Percentiles rank a stretch among this genome's conserved stretches.
Evolutionary conservation across 2,113 vertebrate species (phyloP).

Genomic region (Ageneiosus marmoratus): DNA sequence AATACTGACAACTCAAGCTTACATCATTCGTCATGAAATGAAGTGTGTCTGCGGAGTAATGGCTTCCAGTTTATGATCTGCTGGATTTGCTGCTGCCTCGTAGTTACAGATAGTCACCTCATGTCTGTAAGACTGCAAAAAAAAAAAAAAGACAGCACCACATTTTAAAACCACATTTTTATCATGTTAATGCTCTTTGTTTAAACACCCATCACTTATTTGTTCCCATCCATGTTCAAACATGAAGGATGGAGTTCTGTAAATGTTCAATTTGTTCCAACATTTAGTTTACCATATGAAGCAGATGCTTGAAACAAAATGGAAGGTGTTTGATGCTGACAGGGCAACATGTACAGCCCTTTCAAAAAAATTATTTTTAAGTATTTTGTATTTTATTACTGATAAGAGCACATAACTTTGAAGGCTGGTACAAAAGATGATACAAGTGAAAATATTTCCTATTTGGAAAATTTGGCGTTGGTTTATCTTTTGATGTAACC

Average conservation of each 20-base stretch:
- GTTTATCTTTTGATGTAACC: neutral
- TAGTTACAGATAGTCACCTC: conserved; percentile 97
- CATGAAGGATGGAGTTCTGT: neutral
- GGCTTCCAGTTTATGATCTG: conserved; percentile 87
- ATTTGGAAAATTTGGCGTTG: neutral
- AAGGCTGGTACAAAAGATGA: neutral
- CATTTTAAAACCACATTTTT: neutral
- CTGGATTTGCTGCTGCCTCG: conserved; percentile 89
- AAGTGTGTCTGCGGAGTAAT: conserved; percentile 89
- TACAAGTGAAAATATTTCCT: neutral
- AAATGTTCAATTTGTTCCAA: neutral
- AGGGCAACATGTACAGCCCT: neutral
- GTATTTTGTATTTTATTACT: neutral
- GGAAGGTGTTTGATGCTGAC: neutral
- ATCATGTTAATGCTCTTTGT: neutral
- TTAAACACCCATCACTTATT: neutral
- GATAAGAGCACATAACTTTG: neutral
- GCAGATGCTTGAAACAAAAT: neutral
- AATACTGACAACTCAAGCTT: conserved; percentile 35
- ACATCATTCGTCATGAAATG: conserved; percentile 78
- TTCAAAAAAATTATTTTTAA: neutral
- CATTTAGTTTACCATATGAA: neutral
- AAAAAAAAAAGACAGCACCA: neutral
- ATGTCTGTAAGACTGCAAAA: conserved; percentile 83
- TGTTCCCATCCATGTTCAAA: neutral